A percentile compares a stretch with the other conserved stretches of the same genome.
Evolutionary conservation across 2,113 vertebrate genomes (phyloP).

Genomic region (Orientallactaga bullata): DNA sequence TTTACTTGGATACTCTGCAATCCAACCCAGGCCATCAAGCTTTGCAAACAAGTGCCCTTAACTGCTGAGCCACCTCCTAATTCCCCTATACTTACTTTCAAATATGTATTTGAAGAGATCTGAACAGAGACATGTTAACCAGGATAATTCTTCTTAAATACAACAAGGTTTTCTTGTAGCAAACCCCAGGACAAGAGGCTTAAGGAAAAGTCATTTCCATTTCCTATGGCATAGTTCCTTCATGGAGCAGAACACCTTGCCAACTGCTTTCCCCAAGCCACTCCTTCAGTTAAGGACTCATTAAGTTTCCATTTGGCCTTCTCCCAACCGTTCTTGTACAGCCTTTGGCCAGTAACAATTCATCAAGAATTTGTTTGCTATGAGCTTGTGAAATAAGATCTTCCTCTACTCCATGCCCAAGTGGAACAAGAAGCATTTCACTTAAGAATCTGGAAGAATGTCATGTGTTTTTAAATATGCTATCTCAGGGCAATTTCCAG

Average conservation of each 20-base stretch:
- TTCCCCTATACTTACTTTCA: not conserved
- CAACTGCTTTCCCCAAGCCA: not conserved
- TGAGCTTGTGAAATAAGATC: not conserved
- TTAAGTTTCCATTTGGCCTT: constrained; percentile 53
- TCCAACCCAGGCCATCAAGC: too few relatives aligned
- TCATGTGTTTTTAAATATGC: not conserved
- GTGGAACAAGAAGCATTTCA: constrained; percentile 26
- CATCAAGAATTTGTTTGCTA: constrained; percentile 33
- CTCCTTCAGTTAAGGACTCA: constrained; percentile 42
- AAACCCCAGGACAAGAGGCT: not conserved
- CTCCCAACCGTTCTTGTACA: constrained; percentile 4
- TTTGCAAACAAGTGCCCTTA: too few relatives aligned
- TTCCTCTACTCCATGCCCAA: not conserved
- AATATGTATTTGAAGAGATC: not conserved
- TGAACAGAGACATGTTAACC: not conserved
- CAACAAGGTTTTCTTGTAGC: not conserved
- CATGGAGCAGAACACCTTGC: not conserved
- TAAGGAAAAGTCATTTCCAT: not conserved
- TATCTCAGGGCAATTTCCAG: not conserved
- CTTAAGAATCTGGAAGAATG: constrained; percentile 24
- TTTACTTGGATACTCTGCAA: too few relatives aligned
- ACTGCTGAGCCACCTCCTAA: too few relatives aligned
- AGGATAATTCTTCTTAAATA: not conserved
- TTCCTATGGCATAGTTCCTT: not conserved
- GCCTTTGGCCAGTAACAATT: constrained; percentile 59